Evolutionary conservation across 2,888 invertebrate species (phyloP).

Genomic region (Alloplasta piceator): DNA sequence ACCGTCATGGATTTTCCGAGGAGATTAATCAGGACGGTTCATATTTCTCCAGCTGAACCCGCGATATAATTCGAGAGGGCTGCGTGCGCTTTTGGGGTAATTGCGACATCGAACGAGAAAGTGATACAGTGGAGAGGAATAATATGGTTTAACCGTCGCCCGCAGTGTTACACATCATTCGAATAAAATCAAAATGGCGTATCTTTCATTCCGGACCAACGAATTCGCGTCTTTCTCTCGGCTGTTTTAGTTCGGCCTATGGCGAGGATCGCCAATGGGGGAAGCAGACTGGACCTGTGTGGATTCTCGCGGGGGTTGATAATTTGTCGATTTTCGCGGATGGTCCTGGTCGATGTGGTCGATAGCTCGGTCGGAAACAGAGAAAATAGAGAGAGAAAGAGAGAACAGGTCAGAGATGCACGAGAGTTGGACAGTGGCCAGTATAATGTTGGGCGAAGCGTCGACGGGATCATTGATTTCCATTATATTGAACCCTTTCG

Average conservation of each 20-base stretch:
- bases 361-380: constrained; percentile 24
- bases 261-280: not conserved
- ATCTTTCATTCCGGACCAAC: too few relatives aligned
- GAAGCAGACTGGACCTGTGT: constrained; percentile 2
- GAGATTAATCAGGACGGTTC: not conserved
- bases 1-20: too few relatives aligned
- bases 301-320: constrained; percentile 60
- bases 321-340: constrained; percentile 68
- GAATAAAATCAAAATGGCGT: too few relatives aligned
- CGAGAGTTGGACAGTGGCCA: constrained; percentile 62
- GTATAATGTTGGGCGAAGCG: constrained; percentile 37
- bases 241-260: too few relatives aligned
- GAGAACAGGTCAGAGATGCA: constrained; percentile 36
- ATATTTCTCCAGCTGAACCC: not conserved
- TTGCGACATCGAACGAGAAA: constrained; percentile 62
- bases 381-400: constrained; percentile 4
- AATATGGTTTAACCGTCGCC: constrained; percentile 64
- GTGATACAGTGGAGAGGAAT: constrained; percentile 64
- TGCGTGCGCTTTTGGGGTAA: constrained; percentile 45
- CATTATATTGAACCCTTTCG: constrained; percentile 25
- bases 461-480: constrained; percentile 55
- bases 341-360: constrained; percentile 52
- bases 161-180: not conserved
- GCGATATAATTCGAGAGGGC: constrained; percentile 16
- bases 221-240: too few relatives aligned